Evolutionary conservation across 2,113 vertebrate species (phyloP).

Genomic region (Pachyramphus minor): DNA sequence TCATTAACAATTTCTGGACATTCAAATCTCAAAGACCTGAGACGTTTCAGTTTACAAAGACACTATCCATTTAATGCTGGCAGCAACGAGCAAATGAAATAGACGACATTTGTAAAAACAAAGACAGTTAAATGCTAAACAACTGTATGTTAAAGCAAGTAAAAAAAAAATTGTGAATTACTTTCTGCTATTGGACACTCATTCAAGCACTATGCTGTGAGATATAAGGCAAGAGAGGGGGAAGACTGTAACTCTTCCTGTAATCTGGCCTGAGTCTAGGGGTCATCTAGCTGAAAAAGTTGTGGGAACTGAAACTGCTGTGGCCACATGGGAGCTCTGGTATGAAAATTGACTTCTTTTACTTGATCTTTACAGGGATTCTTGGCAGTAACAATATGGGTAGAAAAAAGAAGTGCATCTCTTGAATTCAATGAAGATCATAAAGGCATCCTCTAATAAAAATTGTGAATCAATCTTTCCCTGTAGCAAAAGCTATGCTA

Average conservation of each 20-base stretch:
- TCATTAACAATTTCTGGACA: neutral
- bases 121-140: neutral
- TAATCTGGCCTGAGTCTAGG: neutral
- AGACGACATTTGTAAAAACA: neutral
- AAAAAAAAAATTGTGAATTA: neutral
- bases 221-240: neutral
- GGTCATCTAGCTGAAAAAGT: constrained; percentile 17
- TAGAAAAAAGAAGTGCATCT: constrained; percentile 11
- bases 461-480: neutral
- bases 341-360: constrained; percentile 29
- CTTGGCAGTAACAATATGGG: constrained; percentile 11
- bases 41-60: neutral
- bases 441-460: neutral
- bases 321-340: constrained; percentile 35
- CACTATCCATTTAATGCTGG: neutral
- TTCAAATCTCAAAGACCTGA: neutral
- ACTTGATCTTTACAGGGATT: constrained; percentile 32
- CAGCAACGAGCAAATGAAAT: neutral
- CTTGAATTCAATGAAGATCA: neutral
- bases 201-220: neutral
- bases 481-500: neutral
- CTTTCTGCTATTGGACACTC: neutral
- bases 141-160: neutral
- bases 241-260: neutral
- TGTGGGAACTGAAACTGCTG: constrained; percentile 53